phyloP scores from a whole-genome alignment of 2,888 invertebrate species.

The Ischnus inquisitorius region DNA sequence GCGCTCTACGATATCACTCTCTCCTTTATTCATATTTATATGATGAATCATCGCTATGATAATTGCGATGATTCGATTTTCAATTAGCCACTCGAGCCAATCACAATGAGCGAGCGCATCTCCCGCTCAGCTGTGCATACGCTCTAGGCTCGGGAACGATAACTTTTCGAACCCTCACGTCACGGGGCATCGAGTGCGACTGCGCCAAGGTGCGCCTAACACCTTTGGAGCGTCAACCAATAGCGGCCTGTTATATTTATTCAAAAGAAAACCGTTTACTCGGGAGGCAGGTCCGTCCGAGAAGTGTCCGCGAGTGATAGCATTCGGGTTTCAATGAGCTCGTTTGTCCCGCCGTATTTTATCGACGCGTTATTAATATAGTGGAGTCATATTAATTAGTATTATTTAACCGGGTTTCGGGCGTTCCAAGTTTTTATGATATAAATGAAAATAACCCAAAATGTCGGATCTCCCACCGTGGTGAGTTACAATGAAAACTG shows the following conservation, averaged over 20 bases:
- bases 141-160: background rate
- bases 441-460: constrained; percentile 16
- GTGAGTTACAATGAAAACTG: constrained; percentile 42
- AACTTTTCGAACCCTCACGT: background rate
- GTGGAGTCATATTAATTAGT: background rate
- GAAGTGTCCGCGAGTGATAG: constrained; percentile 27
- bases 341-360: constrained; percentile 1
- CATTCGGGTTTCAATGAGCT: constrained; percentile 17
- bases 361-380: background rate
- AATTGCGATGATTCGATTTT: background rate
- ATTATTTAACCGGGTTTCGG: constrained; percentile 14
- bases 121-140: background rate
- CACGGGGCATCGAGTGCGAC: constrained; percentile 4
- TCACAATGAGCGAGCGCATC: background rate
- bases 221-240: constrained; percentile 46
- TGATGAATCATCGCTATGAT: background rate
- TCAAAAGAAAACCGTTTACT: constrained; percentile 70
- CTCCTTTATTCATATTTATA: background rate
- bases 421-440: constrained; percentile 21
- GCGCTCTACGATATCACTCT: background rate
- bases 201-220: constrained; percentile 28
- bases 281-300: constrained; percentile 54
- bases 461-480: constrained; percentile 55
- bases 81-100: background rate
- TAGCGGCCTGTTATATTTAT: constrained; percentile 40